These are phyloP conservation scores for Anseranas semipalmata DNA, from an alignment of 2,113 vertebrate genomes.

Conservation along the genomic window DNA sequence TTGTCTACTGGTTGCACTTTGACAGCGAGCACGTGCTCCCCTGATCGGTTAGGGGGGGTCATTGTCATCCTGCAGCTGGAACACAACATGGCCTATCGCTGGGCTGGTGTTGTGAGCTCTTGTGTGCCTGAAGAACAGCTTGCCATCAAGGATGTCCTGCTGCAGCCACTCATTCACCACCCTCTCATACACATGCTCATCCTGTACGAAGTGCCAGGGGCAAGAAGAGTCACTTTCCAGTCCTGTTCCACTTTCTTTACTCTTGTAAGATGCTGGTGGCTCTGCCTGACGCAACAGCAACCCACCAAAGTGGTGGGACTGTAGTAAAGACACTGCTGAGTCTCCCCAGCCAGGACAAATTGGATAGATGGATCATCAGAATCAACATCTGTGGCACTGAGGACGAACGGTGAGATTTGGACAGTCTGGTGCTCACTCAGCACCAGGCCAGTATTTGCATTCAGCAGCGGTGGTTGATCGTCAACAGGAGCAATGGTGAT, in stretches of 20 bases:
- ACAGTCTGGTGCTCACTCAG: slow-evolving; percentile 79
- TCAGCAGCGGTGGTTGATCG: slow-evolving; percentile 81
- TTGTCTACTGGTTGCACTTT: slow-evolving; percentile 59
- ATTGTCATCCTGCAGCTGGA: slow-evolving; percentile 83
- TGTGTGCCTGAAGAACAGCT: slow-evolving; percentile 80
- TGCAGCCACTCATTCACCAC: slow-evolving; percentile 84
- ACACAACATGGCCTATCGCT: slow-evolving; percentile 71
- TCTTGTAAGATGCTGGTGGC: slow-evolving; percentile 14
- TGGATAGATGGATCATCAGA: slow-evolving; percentile 81
- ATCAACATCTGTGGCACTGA: slow-evolving; percentile 84
- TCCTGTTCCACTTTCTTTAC: slow-evolving; percentile 25
- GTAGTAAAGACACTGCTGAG: background rate
- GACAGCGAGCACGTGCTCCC: slow-evolving; percentile 55
- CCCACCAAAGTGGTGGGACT: slow-evolving; percentile 64
- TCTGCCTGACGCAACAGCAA: slow-evolving; percentile 79
- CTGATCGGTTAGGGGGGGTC: slow-evolving; percentile 82
- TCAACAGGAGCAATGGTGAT: slow-evolving; percentile 83
- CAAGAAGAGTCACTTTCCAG: background rate
- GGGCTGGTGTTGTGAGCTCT: slow-evolving; percentile 75
- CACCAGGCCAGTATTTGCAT: slow-evolving; percentile 77
- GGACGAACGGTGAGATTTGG: slow-evolving; percentile 82
- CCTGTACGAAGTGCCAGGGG: slow-evolving; percentile 76
- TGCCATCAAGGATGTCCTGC: slow-evolving; percentile 83
- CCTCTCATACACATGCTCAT: slow-evolving; percentile 82
- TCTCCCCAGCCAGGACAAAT: slow-evolving; percentile 74